Evolutionary conservation across 2,797 vertebrate genomes (phyloP).

Genomic region (Cirrhinus mrigala): DNA sequence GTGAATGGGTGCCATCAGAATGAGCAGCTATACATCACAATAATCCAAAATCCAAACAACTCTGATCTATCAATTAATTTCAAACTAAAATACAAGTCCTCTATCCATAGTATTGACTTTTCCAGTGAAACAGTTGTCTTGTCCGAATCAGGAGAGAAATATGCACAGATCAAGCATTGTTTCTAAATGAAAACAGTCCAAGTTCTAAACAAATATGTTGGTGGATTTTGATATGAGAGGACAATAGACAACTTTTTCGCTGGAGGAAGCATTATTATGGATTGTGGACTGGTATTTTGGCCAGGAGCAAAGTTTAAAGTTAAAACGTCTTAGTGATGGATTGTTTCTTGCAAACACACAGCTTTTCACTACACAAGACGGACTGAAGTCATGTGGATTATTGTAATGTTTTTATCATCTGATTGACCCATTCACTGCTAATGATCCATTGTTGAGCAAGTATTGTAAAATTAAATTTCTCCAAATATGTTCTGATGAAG

Average conservation of each 20-base stretch:
- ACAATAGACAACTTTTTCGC: not conserved
- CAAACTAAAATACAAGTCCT: not conserved
- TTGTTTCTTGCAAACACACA: not conserved
- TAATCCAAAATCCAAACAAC: no score
- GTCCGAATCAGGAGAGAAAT: not conserved
- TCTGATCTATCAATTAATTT: no score
- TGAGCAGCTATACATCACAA: no score
- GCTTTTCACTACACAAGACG: not conserved
- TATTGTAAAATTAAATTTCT: not conserved
- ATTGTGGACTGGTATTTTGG: no score
- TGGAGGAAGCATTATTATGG: not conserved
- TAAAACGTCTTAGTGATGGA: no score
- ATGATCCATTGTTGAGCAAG: not conserved
- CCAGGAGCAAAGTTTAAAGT: no score
- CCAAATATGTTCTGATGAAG: not conserved
- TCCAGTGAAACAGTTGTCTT: no score
- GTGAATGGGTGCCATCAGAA: not conserved
- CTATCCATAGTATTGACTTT: not conserved
- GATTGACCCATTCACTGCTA: not conserved
- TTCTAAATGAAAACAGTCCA: not conserved
- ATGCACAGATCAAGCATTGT: not conserved
- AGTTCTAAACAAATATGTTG: not conserved
- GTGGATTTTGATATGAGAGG: not conserved
- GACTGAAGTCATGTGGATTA: not conserved
- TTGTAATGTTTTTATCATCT: not conserved